Base-by-base conservation (phyloP, 2,888 invertebrate genomes). In the Trypoxylon attenuatum region DNA sequence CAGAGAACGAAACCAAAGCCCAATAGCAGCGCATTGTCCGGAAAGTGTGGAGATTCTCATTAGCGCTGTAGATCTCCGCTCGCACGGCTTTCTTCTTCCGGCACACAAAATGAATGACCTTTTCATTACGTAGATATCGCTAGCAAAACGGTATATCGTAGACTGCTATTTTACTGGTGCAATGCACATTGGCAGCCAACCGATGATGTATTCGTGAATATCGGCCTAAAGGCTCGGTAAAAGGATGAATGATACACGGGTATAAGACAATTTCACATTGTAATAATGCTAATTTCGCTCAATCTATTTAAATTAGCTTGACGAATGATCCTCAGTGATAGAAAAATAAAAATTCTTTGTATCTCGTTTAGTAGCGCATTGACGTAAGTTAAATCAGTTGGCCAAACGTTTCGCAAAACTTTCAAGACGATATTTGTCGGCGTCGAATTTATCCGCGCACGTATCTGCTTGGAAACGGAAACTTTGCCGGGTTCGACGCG, bases 41-140 rank as follows among this genome's bases (percentile, higher is more conserved):
- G 41, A 49, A 59, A 67, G 39, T 41, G 49, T 18, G 43, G 41
- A 51, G 61, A 59, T 64, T 62, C 62, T 73, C 67, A 73, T 73
- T 73, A 73, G 59, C 55, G 45, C 45, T 59, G 61, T 59, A 57
- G 52, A 62, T 62, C 42, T 64, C 46, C 47, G 51, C 45, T 56
- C 43, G 50, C 46, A 38, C 54, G 55, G 15, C 39, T 61, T 56
- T 23, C 45, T 59, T 43, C n/a, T 33, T 33, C 1, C 8, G n/a
- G 19, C 41, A 8, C 23, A 41, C 29, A 51, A 43, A 59, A 63
- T 29, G 63, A 52, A 50, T 51, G 52, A 54, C 45, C 58, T 47
- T 54, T 50, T 47, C 58, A 13, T 23, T 38, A 41, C 8, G 5
- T 5, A 41, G 41, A 41, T 58, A 65, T 47, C 45, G 64, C n/a